phyloP scores from a whole-genome alignment of 1,140 invertebrate genomes.

The Trissolcus basalis region DNA sequence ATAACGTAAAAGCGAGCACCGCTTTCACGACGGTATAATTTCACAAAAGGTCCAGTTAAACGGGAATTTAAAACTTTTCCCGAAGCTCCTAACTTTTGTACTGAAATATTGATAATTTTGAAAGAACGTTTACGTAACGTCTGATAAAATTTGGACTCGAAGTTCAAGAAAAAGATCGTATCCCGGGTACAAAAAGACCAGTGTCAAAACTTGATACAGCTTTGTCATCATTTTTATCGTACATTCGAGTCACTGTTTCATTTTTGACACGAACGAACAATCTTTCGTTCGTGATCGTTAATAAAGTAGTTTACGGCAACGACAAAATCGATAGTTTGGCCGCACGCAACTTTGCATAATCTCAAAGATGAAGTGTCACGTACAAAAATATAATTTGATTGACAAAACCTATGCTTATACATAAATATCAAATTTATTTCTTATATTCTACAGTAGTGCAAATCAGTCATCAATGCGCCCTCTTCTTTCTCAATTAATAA shows the following conservation, averaged over 20 bases:
- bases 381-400: constrained; percentile 43
- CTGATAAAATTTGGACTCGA: constrained; percentile 2
- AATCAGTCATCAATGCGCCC: background rate
- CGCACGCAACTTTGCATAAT: constrained; percentile 52
- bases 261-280: constrained; percentile 17
- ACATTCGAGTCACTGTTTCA: background rate
- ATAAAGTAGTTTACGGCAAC: constrained; percentile 47
- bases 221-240: background rate
- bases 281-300: constrained; percentile 30
- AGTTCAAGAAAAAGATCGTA: too few relatives aligned
- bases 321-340: constrained; percentile 38
- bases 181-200: too few relatives aligned
- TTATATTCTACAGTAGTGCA: background rate
- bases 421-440: background rate
- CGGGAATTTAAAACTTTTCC: constrained; percentile 22
- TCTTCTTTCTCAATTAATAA: too few relatives aligned
- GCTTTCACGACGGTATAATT: constrained; percentile 7
- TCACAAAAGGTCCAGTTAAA: constrained; percentile 26
- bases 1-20: background rate
- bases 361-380: constrained; percentile 26
- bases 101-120: constrained; percentile 27
- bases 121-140: constrained; percentile 16
- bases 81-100: constrained; percentile 9
- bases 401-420: constrained; percentile 18
- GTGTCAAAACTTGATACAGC: too few relatives aligned